phyloP scores from a whole-genome alignment of 2,113 vertebrate species.

The Camelus dromedarius region DNA sequence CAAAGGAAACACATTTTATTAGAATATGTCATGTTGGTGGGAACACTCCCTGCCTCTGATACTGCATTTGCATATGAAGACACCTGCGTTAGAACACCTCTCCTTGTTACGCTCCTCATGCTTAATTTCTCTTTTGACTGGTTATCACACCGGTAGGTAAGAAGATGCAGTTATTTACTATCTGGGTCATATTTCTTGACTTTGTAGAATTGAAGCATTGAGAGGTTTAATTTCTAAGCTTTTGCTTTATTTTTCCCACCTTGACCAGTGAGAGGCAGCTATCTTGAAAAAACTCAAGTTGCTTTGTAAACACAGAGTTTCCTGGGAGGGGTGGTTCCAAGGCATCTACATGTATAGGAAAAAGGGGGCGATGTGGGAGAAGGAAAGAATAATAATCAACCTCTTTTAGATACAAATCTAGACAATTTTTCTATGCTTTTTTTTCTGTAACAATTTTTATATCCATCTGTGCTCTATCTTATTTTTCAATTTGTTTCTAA shows the following conservation, averaged over 20 bases:
- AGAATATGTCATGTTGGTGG: not conserved
- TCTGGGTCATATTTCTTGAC: not conserved
- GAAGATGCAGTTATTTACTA: not conserved
- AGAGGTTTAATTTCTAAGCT: not conserved
- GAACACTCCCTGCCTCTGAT: not conserved
- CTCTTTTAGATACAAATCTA: not conserved
- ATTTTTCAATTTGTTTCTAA: slow-evolving; percentile 1
- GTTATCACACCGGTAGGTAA: not conserved
- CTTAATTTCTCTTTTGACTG: not conserved
- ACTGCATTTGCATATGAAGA: not conserved
- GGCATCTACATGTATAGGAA: not conserved
- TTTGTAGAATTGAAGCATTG: not conserved
- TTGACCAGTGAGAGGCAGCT: not conserved
- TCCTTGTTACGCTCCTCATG: not conserved
- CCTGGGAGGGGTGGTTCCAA: not conserved
- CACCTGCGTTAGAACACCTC: not conserved
- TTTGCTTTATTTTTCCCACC: not conserved
- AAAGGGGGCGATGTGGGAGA: not conserved
- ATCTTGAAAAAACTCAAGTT: not conserved
- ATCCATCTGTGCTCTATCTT: not conserved
- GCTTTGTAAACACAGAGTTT: not conserved
- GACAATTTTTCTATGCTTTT: not conserved
- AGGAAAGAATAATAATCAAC: not conserved
- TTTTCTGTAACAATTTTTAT: not conserved
- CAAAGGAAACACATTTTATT: slow-evolving; percentile 26